Percentiles rank a stretch among this genome's conserved stretches.
These are phyloP conservation scores for Picus viridis DNA, from an alignment of 2,797 vertebrate species.

Conservation along the genomic window DNA sequence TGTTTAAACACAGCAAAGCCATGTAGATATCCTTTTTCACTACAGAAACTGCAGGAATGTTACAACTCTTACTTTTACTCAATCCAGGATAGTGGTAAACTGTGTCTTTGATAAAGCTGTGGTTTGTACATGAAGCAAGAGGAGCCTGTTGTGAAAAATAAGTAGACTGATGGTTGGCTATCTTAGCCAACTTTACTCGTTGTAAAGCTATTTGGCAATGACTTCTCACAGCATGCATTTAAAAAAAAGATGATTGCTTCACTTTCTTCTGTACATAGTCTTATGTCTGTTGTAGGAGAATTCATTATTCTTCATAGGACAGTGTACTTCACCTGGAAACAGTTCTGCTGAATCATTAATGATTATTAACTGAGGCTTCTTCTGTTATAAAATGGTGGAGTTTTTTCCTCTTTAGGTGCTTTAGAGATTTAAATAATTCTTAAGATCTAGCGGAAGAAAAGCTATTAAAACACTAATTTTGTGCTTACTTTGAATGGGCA, in stretches of 20 bases:
- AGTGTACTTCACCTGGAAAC: conserved; percentile 19
- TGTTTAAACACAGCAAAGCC: conserved; percentile 60
- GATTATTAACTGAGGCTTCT: neutral
- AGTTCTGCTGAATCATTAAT: neutral
- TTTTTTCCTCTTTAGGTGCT: neutral
- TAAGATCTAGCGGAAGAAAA: neutral
- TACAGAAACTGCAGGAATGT: conserved; percentile 9
- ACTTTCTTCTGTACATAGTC: conserved; percentile 59
- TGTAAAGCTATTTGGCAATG: conserved; percentile 81
- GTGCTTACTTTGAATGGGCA: neutral
- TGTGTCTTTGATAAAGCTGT: conserved; percentile 75
- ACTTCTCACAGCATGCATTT: conserved; percentile 78
- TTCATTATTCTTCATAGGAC: neutral
- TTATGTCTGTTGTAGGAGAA: conserved; percentile 50
- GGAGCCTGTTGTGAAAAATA: conserved; percentile 79
- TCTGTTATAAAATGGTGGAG: neutral
- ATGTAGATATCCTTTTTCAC: conserved; percentile 11
- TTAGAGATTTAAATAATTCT: conserved; percentile 12
- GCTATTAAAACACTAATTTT: neutral
- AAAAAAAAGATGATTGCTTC: conserved; percentile 80
- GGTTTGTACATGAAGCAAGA: conserved; percentile 80
- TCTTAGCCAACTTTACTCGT: conserved; percentile 78
- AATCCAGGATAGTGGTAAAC: conserved; percentile 69
- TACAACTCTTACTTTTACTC: conserved; percentile 61
- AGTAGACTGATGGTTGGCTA: conserved; percentile 68